Evolutionary conservation across 1,140 invertebrate genomes (phyloP).

Genomic region (Ceratosolen solmsi): DNA sequence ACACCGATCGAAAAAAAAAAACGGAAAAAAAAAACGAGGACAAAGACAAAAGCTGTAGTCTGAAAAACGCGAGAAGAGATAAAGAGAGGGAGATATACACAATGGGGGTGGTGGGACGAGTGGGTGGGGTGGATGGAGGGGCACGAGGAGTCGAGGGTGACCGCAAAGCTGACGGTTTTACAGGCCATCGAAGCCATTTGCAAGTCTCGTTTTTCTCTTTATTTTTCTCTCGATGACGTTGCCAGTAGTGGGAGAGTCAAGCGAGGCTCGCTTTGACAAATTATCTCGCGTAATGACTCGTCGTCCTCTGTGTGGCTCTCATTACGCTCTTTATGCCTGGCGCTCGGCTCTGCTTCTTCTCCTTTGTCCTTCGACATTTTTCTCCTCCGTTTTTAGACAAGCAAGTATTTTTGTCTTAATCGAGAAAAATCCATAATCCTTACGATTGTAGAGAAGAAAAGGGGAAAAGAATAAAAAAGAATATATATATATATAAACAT

Average conservation of each 20-base stretch:
- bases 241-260: background rate
- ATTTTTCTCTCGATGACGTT: conserved; percentile 1
- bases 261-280: conserved; percentile 44
- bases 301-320: conserved; percentile 39
- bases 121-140: background rate
- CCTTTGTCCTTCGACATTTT: background rate
- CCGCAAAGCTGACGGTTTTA: conserved; percentile 51
- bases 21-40: background rate
- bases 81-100: conserved; percentile 30
- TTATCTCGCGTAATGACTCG: conserved; percentile 47
- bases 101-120: background rate
- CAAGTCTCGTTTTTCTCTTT: conserved; percentile 44
- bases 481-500: too few species aligned
- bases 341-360: conserved; percentile 37
- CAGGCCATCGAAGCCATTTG: conserved; percentile 44
- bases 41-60: background rate
- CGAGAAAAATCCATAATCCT: too few species aligned
- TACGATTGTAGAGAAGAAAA: too few species aligned
- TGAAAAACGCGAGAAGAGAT: background rate
- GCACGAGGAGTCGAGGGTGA: conserved; percentile 36
- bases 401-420: too few species aligned
- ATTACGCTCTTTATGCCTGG: conserved; percentile 38
- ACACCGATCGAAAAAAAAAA: background rate
- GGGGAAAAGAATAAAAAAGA: too few species aligned
- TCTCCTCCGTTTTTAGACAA: background rate